Evolutionary conservation across 2,888 invertebrate genomes (phyloP), one percentile per base, ranked within the genome.

Genomic region (Petrolisthes cinctipes): DNA sequence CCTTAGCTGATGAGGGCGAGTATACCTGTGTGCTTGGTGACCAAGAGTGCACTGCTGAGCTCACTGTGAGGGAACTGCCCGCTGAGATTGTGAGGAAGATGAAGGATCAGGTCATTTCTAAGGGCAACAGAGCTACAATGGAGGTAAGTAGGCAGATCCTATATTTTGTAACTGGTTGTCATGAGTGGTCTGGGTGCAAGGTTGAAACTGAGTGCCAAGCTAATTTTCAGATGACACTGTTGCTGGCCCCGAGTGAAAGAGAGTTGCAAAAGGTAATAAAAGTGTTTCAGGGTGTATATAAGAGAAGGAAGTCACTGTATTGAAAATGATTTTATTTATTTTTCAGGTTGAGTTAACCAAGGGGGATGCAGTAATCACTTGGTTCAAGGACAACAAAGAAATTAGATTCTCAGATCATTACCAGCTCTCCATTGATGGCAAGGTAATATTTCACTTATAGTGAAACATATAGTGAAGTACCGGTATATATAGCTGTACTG

Each of bases 1-100:
- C 96, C 0, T 96, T 98, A 53, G 96, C 97, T 91, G 97, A 98
- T 92, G 98, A 98, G 93, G 98, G 97, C 71, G 97, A 97, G 94
- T 98, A 98, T 92, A 96, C 96, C 0, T 98, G 97, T 92, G 94
- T 95, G 56, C 93, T 98, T 75, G 95, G 95, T 11, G 96, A 97
- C 91, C 95, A 97, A 92, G 95, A 96, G 91, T 97, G 97, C 92
- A 95, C 96, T 75, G 97, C 97, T 17, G 97, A 98, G 93, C 95
- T 98, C 0, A 96, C 95, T 11, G 96, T 98, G 6, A 96, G 92
- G 94, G 95, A 98, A 94, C 93, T 97, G 91, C 97, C 98, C 87
- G 97, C 98, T 3, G 97, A 98, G 94, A 97, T 98, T 91, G 96
- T 96, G 85, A 95, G 95, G 54, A 95, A 96, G 86, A 94, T 98